A percentile compares a stretch with the other conserved stretches of the same genome.
Evolutionary conservation across 2,113 vertebrate genomes (phyloP).

Genomic region (Corvus moneduloides): DNA sequence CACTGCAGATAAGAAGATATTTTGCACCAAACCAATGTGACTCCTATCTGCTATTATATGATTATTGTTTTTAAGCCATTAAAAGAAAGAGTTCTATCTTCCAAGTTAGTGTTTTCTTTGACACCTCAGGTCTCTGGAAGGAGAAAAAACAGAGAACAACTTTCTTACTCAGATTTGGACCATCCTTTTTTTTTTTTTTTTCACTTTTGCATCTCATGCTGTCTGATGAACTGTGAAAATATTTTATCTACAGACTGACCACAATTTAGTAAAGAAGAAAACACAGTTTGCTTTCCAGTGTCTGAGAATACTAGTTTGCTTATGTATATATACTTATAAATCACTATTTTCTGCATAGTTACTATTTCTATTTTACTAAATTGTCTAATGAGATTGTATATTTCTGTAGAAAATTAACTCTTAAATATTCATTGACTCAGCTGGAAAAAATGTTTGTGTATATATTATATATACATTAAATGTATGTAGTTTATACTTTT

Average conservation of each 20-base stretch:
- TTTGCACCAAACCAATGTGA: background rate
- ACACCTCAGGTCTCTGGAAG: background rate
- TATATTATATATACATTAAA: background rate
- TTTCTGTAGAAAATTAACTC: background rate
- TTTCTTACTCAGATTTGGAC: background rate
- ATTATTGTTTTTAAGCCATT: background rate
- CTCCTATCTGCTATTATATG: background rate
- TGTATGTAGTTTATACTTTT: background rate
- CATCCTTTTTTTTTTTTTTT: background rate
- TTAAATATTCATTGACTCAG: constrained; percentile 7
- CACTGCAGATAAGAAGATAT: background rate
- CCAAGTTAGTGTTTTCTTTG: background rate
- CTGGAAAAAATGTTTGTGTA: background rate
- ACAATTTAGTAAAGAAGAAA: background rate
- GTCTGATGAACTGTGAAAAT: background rate
- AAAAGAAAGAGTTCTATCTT: background rate
- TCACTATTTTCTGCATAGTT: background rate
- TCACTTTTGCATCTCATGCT: background rate
- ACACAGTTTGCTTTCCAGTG: background rate
- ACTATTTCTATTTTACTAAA: background rate
- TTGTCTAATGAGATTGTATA: background rate
- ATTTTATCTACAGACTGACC: background rate
- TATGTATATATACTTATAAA: background rate
- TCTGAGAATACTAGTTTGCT: background rate
- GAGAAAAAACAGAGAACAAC: background rate